Conservation (phyloP, 2,888 invertebrate species). For the Rotaria macrura region DNA sequence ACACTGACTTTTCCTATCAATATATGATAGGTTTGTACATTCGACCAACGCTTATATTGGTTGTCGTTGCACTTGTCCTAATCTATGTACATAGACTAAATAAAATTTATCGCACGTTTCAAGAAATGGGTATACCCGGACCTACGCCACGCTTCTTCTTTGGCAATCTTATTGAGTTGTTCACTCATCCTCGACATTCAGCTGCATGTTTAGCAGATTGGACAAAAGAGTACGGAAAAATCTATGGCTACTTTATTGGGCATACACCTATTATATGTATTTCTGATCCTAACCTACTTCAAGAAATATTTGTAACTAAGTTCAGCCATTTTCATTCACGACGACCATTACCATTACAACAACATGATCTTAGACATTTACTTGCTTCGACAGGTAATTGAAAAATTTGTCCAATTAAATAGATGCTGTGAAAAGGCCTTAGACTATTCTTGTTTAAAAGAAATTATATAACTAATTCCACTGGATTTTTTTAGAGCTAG, state of each 20-base stretch:
- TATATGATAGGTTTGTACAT: neutral
- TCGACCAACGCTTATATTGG: neutral
- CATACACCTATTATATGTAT: neutral
- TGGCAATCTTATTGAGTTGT: conserved; percentile 28
- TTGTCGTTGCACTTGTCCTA: neutral
- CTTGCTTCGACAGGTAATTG: neutral
- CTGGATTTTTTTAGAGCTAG: too few relatives aligned
- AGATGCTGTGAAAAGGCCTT: too few relatives aligned
- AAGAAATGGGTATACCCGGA: neutral
- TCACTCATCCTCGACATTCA: neutral
- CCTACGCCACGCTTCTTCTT: conserved; percentile 25
- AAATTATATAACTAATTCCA: too few relatives aligned
- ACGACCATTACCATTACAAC: conserved; percentile 17
- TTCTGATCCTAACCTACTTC: neutral
- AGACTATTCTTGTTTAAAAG: too few relatives aligned
- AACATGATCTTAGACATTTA: conserved; percentile 12
- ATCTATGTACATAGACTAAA: neutral
- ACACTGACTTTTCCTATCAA: neutral
- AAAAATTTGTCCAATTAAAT: neutral
- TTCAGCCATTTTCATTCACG: neutral
- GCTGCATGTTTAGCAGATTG: neutral
- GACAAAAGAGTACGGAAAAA: neutral
- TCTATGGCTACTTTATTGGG: neutral
- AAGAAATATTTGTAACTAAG: neutral
- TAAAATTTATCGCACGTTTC: neutral